These are phyloP conservation scores for Lochmaea crataegi DNA, from an alignment of 2,888 invertebrate species.

Conservation along the genomic window DNA sequence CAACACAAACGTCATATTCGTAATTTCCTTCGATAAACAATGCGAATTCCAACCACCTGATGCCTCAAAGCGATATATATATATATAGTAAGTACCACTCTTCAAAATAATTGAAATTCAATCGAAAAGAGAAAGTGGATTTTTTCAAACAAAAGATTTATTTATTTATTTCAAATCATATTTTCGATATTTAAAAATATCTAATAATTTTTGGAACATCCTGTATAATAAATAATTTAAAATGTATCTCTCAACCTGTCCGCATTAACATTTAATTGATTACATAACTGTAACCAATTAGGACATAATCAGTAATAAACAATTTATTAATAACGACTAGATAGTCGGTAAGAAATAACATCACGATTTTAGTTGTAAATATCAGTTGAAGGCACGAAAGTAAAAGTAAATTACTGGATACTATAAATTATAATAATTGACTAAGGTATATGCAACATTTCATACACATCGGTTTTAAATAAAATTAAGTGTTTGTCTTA, in stretches of 20 bases:
- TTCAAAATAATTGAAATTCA: constrained; percentile 4
- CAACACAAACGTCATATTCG: constrained; percentile 21
- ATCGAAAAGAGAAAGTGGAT: constrained; percentile 5
- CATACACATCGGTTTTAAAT: background rate
- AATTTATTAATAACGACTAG: background rate
- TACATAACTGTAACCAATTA: too few species aligned
- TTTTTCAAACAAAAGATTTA: background rate
- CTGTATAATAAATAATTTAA: background rate
- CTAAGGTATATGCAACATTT: background rate
- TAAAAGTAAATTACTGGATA: constrained; percentile 30
- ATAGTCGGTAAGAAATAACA: background rate
- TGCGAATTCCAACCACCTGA: constrained; percentile 31
- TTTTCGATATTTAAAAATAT: too few species aligned
- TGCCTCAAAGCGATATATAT: constrained; percentile 22
- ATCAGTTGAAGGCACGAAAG: constrained; percentile 23
- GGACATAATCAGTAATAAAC: background rate
- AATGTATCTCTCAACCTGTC: background rate
- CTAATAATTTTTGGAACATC: too few species aligned
- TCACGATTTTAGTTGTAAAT: constrained; percentile 25
- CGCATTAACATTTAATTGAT: background rate
- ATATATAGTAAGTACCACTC: too few species aligned
- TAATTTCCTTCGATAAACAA: constrained; percentile 28
- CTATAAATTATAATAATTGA: background rate
- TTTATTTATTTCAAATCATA: too few species aligned
- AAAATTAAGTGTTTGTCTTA: background rate